Evolutionary conservation across 2,797 vertebrate genomes (phyloP).

Genomic region (Staurois parvus): DNA sequence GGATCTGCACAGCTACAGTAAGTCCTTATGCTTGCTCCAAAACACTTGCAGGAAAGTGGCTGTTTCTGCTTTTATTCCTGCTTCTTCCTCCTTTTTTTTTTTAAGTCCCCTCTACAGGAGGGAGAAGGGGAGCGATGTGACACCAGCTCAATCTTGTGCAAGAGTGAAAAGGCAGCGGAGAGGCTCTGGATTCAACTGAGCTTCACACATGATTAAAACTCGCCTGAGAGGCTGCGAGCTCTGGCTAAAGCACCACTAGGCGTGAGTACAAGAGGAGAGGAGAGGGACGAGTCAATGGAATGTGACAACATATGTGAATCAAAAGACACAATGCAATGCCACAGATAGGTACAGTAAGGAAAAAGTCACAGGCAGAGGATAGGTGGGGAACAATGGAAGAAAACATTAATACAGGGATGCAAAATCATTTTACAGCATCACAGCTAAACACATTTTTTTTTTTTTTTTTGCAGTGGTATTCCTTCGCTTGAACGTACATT

Average conservation of each 20-base stretch:
- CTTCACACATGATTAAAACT: conserved; percentile 94
- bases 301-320: conserved; percentile 81
- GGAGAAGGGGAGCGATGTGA: conserved; percentile 79
- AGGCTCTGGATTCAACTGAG: conserved; percentile 90
- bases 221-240: conserved; percentile 86
- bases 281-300: conserved; percentile 79
- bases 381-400: conserved; percentile 35
- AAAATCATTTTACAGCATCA: conserved; percentile 13
- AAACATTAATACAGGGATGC: neutral
- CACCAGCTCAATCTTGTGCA: conserved; percentile 86
- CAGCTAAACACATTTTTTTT: conserved; percentile 14
- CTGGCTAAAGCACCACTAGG: conserved; percentile 81
- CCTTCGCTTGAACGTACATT: conserved; percentile 71
- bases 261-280: conserved; percentile 79
- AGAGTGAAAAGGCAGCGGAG: conserved; percentile 85
- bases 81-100: conserved; percentile 68
- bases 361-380: conserved; percentile 36
- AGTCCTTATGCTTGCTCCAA: conserved; percentile 71
- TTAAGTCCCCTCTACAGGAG: conserved; percentile 81
- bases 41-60: conserved; percentile 77
- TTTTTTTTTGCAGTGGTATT: conserved; percentile 79
- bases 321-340: conserved; percentile 67
- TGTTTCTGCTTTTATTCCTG: conserved; percentile 66
- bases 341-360: conserved; percentile 52
- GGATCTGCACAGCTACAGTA: conserved; percentile 72